Evolutionary conservation across 2,113 vertebrate genomes (phyloP), one percentile per base, ranked within the genome.

Genomic region (Chaetodon trifascialis): DNA sequence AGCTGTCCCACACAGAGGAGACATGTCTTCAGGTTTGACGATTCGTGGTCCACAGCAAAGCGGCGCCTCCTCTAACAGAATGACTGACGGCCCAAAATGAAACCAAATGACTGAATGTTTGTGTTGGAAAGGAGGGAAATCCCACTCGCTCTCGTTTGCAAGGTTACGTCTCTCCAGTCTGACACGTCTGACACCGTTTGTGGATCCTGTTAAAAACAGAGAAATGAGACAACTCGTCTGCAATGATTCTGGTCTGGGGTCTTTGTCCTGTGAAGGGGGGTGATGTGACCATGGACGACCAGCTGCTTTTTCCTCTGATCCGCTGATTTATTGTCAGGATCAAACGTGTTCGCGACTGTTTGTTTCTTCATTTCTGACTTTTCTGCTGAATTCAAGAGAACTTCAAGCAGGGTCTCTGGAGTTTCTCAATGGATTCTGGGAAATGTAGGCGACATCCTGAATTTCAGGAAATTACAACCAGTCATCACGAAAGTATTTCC

Each of bases 31-130:
- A 63, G 59, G 60, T 40, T 0, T 34, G 16, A 64, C 21, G 40
- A 68, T 7, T 38, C 46, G 56, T 69, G 82, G 8, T 44, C 42
- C 47, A 56, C n/a, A 69, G 46, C 63, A 56, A 60, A 58, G 16
- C 3, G 73, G 63, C 17, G 6, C 19, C 38, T 23, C n/a, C 17
- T 73, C 40, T n/a, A 30, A 54, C 12, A 40, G 42, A 62, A 44
- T 70, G 34, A 81, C 56, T 59, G 69, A 40, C 51, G 7, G 69
- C 10, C 23, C 19, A n/a, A 56, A 82, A 77, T 64, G 8, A 74
- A 70, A 82, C 3, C 69, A 25, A 58, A 52, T 47, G 69, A 52
- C 44, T 47, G 21, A 44, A 47, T 76, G 71, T 85, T 85, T 71
- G 70, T 71, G 65, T 75, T 79, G 70, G 74, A 78, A 34, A 19